Evolutionary conservation across 2,113 vertebrate species (phyloP), one percentile per base, ranked within the genome.

Genomic region (Gulo gulo): DNA sequence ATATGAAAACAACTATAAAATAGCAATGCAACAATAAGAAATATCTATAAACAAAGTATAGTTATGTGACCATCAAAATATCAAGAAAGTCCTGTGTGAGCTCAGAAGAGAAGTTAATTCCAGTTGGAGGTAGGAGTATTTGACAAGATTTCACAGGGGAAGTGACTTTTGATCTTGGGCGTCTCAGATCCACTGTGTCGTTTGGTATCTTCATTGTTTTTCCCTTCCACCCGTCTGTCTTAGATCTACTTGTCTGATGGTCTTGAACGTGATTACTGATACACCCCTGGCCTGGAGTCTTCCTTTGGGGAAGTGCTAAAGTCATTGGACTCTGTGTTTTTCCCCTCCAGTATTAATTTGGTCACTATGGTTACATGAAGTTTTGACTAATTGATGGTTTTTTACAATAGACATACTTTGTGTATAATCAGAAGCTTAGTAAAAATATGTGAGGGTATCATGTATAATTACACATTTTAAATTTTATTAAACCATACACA

Each of bases 331-430:
- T 67, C 23, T 20, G 23, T 59, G 24, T 80, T 7, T 73, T 82
- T 73, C n/a, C 45, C 52, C 61, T 69, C 86, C 82, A 36, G 0
- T 24, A 61, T 84, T 39, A 57, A 81, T 81, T 88, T 93, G 85
- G 21, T 91, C 39, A 55, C 52, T 91, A 8, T 47, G 50, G 31
- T 88, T 81, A 47, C 23, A 23, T 89, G 50, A 95, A 78, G 36
- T 82, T 96, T 95, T 85, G 42, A 91, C 42, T 88, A 95, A 36
- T 63, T 80, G 50, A 23, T 12, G 39, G 8, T 61, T 92, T 97
- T 95, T 94, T 91, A 61, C 10, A 67, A 52, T 31, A 57, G 24
- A 39, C 65, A 36, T 29, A 10, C 61, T 94, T 87, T 71, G 14
- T 91, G 13, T 21, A 67, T 82, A 85, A 52, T 86, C 73, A 78